Percentiles rank a stretch among this genome's conserved stretches.
phyloP scores from a whole-genome alignment of 2,113 vertebrate species.

The Chaetops frenatus region DNA sequence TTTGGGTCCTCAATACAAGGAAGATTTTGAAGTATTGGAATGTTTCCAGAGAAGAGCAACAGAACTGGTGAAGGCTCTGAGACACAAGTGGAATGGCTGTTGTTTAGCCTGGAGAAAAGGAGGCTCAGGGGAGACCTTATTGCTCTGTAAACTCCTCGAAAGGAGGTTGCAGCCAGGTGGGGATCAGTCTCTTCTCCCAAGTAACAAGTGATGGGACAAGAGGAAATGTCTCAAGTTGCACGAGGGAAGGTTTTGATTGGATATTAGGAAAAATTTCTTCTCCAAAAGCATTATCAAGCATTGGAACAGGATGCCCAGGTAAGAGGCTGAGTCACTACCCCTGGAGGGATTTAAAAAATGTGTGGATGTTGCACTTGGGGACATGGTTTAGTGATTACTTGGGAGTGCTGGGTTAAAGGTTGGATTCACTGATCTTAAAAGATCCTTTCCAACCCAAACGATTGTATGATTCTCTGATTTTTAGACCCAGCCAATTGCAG shows the following conservation, averaged over 20 bases:
- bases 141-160: background rate
- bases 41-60: background rate
- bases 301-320: background rate
- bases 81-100: background rate
- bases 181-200: rapidly evolving
- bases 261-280: background rate
- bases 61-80: background rate
- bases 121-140: background rate
- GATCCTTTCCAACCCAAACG: background rate
- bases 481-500: background rate
- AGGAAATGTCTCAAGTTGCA: background rate
- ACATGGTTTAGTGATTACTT: background rate
- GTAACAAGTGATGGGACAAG: background rate
- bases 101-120: background rate
- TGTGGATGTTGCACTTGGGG: background rate
- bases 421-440: background rate
- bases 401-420: background rate
- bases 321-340: background rate
- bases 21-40: background rate
- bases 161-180: background rate
- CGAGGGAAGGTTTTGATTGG: background rate
- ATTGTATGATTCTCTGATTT: background rate
- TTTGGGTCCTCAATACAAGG: background rate
- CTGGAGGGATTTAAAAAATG: background rate
- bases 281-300: background rate